Percentiles rank a stretch among this genome's conserved stretches.
Conservation (phyloP, 2,888 invertebrate genomes). For the Opisthograptis luteolata region DNA sequence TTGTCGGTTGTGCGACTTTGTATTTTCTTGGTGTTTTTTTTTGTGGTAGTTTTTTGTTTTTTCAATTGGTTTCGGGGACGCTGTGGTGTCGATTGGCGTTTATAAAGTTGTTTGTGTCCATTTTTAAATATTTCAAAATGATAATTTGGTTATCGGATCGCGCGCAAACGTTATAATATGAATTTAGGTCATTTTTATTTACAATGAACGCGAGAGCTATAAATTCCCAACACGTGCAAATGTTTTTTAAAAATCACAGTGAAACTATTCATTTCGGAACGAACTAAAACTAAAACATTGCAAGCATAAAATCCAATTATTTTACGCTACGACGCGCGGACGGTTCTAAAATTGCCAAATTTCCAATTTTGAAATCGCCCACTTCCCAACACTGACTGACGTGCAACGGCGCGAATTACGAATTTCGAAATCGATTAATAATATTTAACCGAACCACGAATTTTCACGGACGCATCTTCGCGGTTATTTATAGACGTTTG, state of each 20-base stretch:
- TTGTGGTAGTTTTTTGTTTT: constrained; percentile 21
- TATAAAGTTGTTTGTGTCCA: not conserved
- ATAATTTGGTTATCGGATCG: too few species aligned
- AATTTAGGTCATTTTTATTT: too few species aligned
- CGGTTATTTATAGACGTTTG: constrained; percentile 73
- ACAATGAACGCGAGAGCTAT: too few species aligned
- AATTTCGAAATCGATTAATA: constrained; percentile 42
- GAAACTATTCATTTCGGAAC: too few species aligned
- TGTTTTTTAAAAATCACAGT: too few species aligned
- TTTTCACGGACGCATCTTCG: constrained; percentile 69
- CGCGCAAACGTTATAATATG: too few species aligned
- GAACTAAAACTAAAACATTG: not conserved
- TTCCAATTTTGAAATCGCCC: constrained; percentile 9
- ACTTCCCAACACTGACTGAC: constrained; percentile 33
- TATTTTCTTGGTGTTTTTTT: constrained; percentile 17
- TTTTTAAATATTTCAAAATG: too few species aligned
- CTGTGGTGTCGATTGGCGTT: constrained; percentile 2
- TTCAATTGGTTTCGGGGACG: constrained; percentile 11
- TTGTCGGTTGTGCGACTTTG: constrained; percentile 34
- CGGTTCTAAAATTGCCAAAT: not conserved
- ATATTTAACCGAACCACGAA: constrained; percentile 30
- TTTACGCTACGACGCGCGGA: too few species aligned
- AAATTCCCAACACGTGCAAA: too few species aligned
- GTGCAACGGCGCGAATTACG: constrained; percentile 42
- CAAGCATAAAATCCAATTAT: not conserved